Evolutionary conservation across 2,113 vertebrate genomes (phyloP).

Genomic region (Equus quagga): DNA sequence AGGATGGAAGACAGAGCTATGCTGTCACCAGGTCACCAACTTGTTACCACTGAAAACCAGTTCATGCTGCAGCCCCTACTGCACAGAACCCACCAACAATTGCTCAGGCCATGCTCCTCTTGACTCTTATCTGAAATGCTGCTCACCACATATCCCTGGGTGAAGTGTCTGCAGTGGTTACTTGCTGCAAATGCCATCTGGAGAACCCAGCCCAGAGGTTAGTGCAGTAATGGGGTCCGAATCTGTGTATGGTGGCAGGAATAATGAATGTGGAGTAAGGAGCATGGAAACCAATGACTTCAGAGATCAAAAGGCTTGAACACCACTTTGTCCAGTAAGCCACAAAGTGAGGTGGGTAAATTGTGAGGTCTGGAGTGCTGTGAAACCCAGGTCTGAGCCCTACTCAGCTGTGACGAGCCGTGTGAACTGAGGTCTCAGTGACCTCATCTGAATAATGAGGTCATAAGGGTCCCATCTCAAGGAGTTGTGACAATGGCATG

Average conservation of each 20-base stretch:
- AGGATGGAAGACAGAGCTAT: neutral
- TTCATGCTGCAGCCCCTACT: neutral
- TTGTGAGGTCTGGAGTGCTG: neutral
- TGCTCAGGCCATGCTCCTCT: accelerated
- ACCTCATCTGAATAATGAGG: neutral
- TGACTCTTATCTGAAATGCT: neutral
- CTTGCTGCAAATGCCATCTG: neutral
- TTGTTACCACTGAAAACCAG: neutral
- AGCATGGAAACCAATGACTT: neutral
- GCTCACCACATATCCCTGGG: too few relatives aligned
- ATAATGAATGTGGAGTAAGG: neutral
- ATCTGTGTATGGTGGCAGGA: accelerated
- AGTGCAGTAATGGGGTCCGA: neutral
- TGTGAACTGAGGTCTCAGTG: accelerated
- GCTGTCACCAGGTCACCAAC: neutral
- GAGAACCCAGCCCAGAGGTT: neutral
- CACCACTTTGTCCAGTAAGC: neutral
- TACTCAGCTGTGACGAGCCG: accelerated
- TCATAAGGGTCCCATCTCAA: neutral
- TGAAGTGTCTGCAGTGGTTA: accelerated
- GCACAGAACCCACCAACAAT: neutral
- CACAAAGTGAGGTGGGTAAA: neutral
- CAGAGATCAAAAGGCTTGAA: neutral
- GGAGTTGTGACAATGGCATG: neutral
- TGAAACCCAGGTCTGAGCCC: neutral